phyloP scores from a whole-genome alignment of 2,797 vertebrate genomes.

The Peromyscus nudipes region DNA sequence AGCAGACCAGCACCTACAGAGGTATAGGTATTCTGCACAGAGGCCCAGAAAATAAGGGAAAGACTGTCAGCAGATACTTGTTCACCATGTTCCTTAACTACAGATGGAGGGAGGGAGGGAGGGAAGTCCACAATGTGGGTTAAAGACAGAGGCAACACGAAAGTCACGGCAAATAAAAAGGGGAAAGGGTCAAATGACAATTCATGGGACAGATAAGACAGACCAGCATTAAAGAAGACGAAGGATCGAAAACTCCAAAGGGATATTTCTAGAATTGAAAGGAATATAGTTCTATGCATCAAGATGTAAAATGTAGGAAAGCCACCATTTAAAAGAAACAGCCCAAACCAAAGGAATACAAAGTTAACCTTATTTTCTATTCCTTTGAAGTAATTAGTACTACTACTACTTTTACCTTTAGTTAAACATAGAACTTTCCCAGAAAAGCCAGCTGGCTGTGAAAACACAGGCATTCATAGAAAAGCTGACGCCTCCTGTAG shows the following conservation, averaged over 20 bases:
- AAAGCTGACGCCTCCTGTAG: constrained; percentile 53
- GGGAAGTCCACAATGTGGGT: constrained; percentile 83
- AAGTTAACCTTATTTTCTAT: constrained; percentile 49
- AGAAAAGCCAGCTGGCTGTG: constrained; percentile 30
- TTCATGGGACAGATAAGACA: constrained; percentile 82
- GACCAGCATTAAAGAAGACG: constrained; percentile 86
- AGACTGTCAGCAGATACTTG: constrained; percentile 88
- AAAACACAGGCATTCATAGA: constrained; percentile 42
- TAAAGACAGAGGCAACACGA: constrained; percentile 83
- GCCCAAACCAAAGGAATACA: constrained; percentile 45
- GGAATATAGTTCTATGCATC: constrained; percentile 73
- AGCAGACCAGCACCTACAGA: constrained; percentile 88
- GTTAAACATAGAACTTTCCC: constrained; percentile 47
- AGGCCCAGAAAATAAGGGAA: constrained; percentile 88
- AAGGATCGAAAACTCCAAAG: constrained; percentile 49
- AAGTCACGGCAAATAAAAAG: constrained; percentile 83
- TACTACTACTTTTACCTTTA: not conserved
- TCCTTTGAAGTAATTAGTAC: constrained; percentile 36
- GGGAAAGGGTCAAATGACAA: constrained; percentile 86
- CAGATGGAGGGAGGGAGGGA: constrained; percentile 82
- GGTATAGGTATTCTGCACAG: constrained; percentile 87
- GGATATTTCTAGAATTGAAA: constrained; percentile 70
- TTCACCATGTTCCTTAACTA: constrained; percentile 88
- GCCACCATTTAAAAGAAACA: constrained; percentile 39
- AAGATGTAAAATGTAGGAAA: constrained; percentile 70